phyloP scores from a whole-genome alignment of 2,113 vertebrate genomes.

The Zapus hudsonius region DNA sequence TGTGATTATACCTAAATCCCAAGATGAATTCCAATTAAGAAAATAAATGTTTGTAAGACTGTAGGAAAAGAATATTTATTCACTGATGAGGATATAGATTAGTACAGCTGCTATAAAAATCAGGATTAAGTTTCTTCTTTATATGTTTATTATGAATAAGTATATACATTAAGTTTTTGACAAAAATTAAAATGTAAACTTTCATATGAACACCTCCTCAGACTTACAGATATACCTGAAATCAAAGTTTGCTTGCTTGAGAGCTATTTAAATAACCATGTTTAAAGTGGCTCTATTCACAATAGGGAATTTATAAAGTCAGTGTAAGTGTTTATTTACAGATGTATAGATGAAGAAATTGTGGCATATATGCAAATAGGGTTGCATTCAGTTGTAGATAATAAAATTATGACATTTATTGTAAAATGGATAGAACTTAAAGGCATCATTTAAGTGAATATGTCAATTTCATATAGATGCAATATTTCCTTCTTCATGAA shows the following conservation, averaged over 20 bases:
- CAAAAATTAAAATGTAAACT: background rate
- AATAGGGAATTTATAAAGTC: no score
- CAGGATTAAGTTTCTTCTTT: no score
- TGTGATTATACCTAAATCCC: background rate
- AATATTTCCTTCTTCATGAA: background rate
- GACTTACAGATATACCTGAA: background rate
- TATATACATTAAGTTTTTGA: background rate
- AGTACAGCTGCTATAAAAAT: background rate
- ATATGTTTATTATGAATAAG: no score
- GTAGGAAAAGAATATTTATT: background rate
- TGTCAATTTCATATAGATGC: background rate
- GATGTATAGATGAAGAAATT: no score
- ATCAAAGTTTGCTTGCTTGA: background rate
- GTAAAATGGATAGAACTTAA: no score
- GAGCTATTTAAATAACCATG: background rate
- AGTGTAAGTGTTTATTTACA: no score
- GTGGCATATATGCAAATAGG: no score
- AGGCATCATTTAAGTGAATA: background rate
- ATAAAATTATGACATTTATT: no score
- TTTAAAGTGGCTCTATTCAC: background rate
- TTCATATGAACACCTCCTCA: background rate
- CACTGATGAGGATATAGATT: background rate
- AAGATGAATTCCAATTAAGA: background rate
- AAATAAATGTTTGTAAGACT: background rate
- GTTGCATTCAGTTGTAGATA: no score